Conservation (phyloP, 2,113 vertebrate genomes). For the Thalassarche chlororhynchos region DNA sequence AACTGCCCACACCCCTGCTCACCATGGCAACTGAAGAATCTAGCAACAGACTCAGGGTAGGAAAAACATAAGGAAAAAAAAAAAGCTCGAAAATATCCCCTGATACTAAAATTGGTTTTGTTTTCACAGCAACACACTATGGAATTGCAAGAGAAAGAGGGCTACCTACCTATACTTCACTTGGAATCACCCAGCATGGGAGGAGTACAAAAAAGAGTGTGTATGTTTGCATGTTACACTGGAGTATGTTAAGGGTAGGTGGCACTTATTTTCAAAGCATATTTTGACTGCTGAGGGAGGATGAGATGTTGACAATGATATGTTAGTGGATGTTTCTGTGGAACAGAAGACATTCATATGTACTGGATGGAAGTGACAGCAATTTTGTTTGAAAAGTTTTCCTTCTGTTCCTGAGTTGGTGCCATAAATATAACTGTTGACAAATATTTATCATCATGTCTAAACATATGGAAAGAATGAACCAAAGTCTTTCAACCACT, state of each 20-base stretch:
- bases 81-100: conserved; percentile 65
- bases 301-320: not conserved
- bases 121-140: conserved; percentile 67
- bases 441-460: not conserved
- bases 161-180: conserved; percentile 48
- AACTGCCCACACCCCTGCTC: conserved; percentile 69
- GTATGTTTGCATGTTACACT: conserved; percentile 18
- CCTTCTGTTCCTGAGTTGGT: not conserved
- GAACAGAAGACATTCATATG: not conserved
- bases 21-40: conserved; percentile 81
- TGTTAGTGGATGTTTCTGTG: conserved; percentile 6
- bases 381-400: conserved; percentile 24
- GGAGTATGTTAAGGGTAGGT: conserved; percentile 25
- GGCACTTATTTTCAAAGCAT: conserved; percentile 40
- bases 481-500: not conserved
- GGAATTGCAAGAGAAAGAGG: conserved; percentile 3
- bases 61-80: conserved; percentile 46
- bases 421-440: not conserved
- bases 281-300: conserved; percentile 38
- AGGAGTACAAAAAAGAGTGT: not conserved
- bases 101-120: conserved; percentile 77
- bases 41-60: conserved; percentile 69
- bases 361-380: not conserved
- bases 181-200: conserved; percentile 51
- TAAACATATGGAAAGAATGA: not conserved